Conservation (phyloP, 1,140 invertebrate genomes). For the Capitella teleta region DNA sequence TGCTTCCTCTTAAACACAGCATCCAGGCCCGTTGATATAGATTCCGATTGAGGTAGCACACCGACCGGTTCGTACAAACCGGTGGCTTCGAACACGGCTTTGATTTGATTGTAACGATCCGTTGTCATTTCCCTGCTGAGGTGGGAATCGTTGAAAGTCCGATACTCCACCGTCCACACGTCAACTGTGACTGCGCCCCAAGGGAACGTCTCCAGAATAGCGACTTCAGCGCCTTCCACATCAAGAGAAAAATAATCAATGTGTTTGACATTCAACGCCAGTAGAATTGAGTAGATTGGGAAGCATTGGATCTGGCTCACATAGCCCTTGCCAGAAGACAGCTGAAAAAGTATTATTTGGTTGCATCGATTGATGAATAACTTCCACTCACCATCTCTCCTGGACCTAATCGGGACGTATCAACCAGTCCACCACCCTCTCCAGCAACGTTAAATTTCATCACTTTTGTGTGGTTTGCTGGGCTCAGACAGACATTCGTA, state of each 20-base stretch:
- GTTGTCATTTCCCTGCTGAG: too few relatives aligned
- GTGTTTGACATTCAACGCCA: slow-evolving; percentile 1
- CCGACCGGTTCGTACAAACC: too few relatives aligned
- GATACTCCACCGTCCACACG: background rate
- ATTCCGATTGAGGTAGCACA: too few relatives aligned
- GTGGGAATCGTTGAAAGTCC: too few relatives aligned
- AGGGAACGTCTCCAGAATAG: slow-evolving; percentile 7
- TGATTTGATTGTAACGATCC: too few relatives aligned
- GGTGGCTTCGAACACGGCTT: too few relatives aligned
- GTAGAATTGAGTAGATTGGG: slow-evolving; percentile 6
- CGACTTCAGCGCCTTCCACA: slow-evolving; percentile 28
- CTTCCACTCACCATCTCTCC: background rate
- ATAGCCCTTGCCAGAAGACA: too few relatives aligned
- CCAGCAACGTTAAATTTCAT: background rate
- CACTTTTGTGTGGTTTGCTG: background rate
- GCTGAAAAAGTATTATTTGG: background rate
- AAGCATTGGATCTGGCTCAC: slow-evolving; percentile 6
- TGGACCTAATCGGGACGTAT: background rate
- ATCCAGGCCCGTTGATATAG: too few relatives aligned
- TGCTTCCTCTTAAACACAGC: too few relatives aligned
- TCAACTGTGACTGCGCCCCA: background rate
- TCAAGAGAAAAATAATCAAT: too few relatives aligned
- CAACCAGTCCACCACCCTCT: background rate
- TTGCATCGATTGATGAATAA: background rate
- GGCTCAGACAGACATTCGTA: background rate